Evolutionary conservation across 1,140 invertebrate genomes (phyloP), one percentile per base, ranked within the genome.

Genomic region (Cephus cinctus): DNA sequence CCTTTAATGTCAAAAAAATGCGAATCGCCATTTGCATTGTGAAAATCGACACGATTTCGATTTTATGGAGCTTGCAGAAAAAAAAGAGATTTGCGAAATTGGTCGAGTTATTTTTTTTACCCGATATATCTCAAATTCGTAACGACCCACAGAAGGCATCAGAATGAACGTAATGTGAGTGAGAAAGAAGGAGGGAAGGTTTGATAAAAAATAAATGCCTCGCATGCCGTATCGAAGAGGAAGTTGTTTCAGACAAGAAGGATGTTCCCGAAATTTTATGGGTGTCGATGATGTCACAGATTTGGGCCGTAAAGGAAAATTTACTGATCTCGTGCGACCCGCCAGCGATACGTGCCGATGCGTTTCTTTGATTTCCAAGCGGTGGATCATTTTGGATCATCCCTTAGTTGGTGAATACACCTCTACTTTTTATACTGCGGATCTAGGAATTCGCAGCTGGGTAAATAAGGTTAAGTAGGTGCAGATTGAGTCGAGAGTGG

Each of bases 401-500:
- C n/a, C n/a, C n/a, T n/a, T n/a, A n/a, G n/a, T n/a, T n/a, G n/a
- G n/a, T n/a, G n/a, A n/a, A n/a, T n/a, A n/a, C n/a, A n/a, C n/a
- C n/a, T n/a, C n/a, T n/a, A n/a, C n/a, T n/a, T n/a, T n/a, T n/a
- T n/a, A n/a, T n/a, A n/a, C n/a, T n/a, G n/a, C n/a, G 35, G 18
- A 57, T 56, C 34, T 35, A 39, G 38, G 43, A 54, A 61, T 61
- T 63, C 47, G 54, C 49, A 52, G 52, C 41, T 35, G 38, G 38
- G 34, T 42, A 46, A 64, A 62, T 56, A 63, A 58, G 57, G 57
- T 60, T 61, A 64, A 64, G 53, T 58, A 64, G 56, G 43, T 54
- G 52, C 49, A 64, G 60, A 64, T 64, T 64, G 57, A 64, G 52
- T 57, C 32, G 59, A 63, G 51, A 61, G 50, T 47, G 42, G 62